Evolutionary conservation across 2,888 invertebrate species (phyloP).

Genomic region (Troides oblongomaculatus): DNA sequence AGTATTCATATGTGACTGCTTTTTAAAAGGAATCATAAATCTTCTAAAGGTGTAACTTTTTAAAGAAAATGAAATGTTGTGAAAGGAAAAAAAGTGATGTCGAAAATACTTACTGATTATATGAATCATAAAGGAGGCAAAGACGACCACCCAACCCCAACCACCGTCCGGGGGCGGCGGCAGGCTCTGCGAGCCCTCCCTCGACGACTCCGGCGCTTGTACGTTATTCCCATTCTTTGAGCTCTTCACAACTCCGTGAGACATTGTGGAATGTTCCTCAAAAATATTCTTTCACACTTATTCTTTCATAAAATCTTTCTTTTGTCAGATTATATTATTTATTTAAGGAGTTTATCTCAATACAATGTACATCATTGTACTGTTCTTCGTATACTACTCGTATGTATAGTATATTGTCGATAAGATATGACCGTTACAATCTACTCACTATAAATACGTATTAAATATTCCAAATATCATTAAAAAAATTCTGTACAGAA

Average conservation of each 20-base stretch:
- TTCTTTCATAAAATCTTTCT: conserved; percentile 28
- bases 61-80: too few relatives aligned
- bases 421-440: conserved; percentile 35
- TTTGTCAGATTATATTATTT: conserved; percentile 30
- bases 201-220: conserved; percentile 50
- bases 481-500: conserved; percentile 27
- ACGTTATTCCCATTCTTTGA: conserved; percentile 58
- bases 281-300: conserved; percentile 40
- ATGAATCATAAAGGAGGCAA: conserved; percentile 98
- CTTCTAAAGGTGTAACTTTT: too few relatives aligned
- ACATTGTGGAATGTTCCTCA: conserved; percentile 50
- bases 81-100: too few relatives aligned
- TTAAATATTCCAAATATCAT: conserved; percentile 26
- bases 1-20: too few relatives aligned
- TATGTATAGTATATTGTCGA: conserved; percentile 34
- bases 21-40: too few relatives aligned
- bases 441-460: conserved; percentile 29
- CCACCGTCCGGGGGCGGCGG: conserved; percentile 94
- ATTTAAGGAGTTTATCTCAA: conserved; percentile 33
- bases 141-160: conserved; percentile 97
- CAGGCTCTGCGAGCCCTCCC: conserved; percentile 58
- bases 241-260: conserved; percentile 66
- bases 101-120: conserved; percentile 88
- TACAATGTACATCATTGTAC: conserved; percentile 29
- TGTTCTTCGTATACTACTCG: conserved; percentile 24